A percentile compares a stretch with the other conserved stretches of the same genome.
Conservation (phyloP, 2,888 invertebrate species). For the Agelastica alni region DNA sequence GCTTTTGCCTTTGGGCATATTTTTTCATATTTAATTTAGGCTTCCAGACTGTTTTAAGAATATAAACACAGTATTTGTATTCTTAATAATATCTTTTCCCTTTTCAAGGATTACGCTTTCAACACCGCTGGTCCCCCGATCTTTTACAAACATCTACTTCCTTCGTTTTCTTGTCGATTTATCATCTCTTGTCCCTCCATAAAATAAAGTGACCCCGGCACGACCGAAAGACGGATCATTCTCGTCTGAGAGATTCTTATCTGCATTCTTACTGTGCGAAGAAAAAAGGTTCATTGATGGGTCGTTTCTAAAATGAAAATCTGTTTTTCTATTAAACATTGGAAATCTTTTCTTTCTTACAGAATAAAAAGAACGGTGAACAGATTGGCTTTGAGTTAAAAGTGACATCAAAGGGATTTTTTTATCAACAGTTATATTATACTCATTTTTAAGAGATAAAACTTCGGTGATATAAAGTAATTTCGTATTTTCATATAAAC, state of each 20-base stretch:
- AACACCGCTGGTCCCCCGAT: slow-evolving; percentile 7
- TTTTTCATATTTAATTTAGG: too few species aligned
- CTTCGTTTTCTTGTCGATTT: slow-evolving; percentile 19
- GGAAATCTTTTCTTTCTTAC: slow-evolving; percentile 11
- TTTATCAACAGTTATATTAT: too few species aligned
- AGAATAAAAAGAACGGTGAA: too few species aligned
- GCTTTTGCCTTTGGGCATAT: too few species aligned
- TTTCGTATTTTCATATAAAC: too few species aligned
- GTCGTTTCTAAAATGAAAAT: slow-evolving; percentile 23
- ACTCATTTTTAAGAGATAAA: too few species aligned
- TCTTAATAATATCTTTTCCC: too few species aligned
- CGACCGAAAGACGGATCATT: slow-evolving; percentile 21
- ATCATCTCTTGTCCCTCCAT: slow-evolving; percentile 22
- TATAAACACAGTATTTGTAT: too few species aligned
- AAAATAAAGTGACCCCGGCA: slow-evolving; percentile 22
- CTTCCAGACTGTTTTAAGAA: too few species aligned
- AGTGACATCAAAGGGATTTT: too few species aligned
- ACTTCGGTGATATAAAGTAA: too few species aligned
- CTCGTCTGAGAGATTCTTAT: slow-evolving; percentile 19
- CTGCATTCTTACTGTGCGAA: slow-evolving; percentile 18
- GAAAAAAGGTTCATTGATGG: slow-evolving; percentile 23
- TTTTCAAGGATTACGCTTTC: background rate
- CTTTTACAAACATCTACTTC: slow-evolving; percentile 13
- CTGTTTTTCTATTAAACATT: slow-evolving; percentile 23
- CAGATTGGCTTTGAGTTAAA: too few species aligned